Conservation (phyloP, 1,140 invertebrate genomes). For the Asobara japonica region DNA sequence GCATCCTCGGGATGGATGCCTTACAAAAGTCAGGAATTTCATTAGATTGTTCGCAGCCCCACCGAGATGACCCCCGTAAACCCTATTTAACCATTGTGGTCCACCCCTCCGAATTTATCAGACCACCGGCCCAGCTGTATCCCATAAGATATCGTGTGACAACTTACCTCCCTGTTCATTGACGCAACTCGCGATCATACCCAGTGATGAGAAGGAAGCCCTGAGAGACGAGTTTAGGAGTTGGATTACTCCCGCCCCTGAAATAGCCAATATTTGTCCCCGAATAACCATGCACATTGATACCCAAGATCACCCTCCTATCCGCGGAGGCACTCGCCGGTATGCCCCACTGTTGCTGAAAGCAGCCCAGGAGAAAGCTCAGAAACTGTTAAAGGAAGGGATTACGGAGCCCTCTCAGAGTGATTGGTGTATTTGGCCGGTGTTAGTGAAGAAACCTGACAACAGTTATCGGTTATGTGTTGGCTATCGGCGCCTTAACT, state of each 20-base stretch:
- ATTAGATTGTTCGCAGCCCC: neutral
- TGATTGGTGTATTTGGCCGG: conserved; percentile 10
- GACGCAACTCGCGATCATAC: neutral
- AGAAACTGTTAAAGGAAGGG: neutral
- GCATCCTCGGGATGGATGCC: conserved; percentile 8
- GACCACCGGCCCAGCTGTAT: neutral
- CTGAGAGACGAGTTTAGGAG: neutral
- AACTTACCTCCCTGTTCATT: neutral
- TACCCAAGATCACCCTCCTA: conserved; percentile 8
- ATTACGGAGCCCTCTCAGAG: conserved; percentile 1
- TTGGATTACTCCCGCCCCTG: neutral
- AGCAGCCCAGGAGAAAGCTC: neutral
- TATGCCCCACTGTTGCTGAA: neutral
- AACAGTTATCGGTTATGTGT: conserved; percentile 15
- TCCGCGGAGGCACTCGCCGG: neutral
- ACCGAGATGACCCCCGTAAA: neutral
- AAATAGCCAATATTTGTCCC: neutral
- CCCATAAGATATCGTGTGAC: neutral
- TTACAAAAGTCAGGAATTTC: neutral
- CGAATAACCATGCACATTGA: conserved; percentile 16
- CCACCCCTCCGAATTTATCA: neutral
- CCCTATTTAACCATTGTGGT: neutral
- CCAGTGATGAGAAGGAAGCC: neutral
- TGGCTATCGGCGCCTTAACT: conserved; percentile 17
- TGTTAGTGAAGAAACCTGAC: neutral